Evolutionary conservation across 2,113 vertebrate genomes (phyloP), one percentile per base, ranked within the genome.

Genomic region (Polyodon spathula): DNA sequence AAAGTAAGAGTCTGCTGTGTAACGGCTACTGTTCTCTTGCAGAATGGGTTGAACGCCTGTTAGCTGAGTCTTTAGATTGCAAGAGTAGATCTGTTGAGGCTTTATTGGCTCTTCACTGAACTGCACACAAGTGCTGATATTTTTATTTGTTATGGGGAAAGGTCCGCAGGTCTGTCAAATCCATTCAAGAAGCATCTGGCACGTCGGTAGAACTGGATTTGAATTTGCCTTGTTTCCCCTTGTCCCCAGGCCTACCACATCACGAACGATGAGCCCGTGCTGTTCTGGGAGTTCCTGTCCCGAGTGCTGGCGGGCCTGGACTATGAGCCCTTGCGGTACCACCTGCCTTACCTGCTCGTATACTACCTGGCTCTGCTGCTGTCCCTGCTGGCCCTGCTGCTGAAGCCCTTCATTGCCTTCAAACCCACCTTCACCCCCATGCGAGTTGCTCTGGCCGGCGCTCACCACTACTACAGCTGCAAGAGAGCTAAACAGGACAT

Each of bases 211-310:
- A 5, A 9, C 5, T 15, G 16, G 9, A 27, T 54, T 8, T 54
- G 52, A 8, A 1, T 37, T 40, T 27, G 63, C 14, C 40, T n/a
- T n/a, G 54, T 4, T 40, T 6, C 39, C 62, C 66, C 73, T 62
- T 67, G 55, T 54, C 37, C 0, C n/a, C 78, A 99, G 96, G 85
- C 93, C 0, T 97, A 96, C 64, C 93, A 99, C 75, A 96, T 99
- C 77, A 99, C 96, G 68, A 99, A 99, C 0, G 96, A 99, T 0
- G 95, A 99, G 46, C 96, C 96, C 0, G 27, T 99, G 61, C 84
- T 80, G 6, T 98, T 99, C 73, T 99, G 95, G 95, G 84, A 87
- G 1, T 99, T 99, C 81, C 81, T 98, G 88, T 93, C 93, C 11
- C 87, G 89, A 8, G 74, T 98, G 68, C 73, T 99, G 79, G 86